phyloP scores from a whole-genome alignment of 1,140 invertebrate species.

The Anastrepha ludens region DNA sequence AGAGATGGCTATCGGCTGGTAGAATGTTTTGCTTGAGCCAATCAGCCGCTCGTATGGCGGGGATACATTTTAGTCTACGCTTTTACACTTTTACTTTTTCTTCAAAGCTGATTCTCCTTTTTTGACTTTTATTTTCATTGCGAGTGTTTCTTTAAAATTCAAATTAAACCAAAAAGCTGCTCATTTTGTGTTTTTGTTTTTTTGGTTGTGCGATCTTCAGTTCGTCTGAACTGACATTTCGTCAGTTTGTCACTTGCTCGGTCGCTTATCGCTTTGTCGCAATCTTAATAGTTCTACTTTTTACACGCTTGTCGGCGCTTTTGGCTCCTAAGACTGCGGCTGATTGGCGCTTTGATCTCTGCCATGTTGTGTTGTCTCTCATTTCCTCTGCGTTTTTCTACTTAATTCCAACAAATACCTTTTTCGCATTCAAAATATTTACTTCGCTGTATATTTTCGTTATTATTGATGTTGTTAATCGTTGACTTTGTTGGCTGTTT shows the following conservation, averaged over 20 bases:
- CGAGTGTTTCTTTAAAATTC: neutral
- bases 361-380: neutral
- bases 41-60: neutral
- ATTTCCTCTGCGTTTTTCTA: slow-evolving; percentile 41
- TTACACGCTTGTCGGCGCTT: slow-evolving; percentile 40
- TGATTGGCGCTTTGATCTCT: slow-evolving; percentile 47
- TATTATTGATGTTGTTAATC: slow-evolving; percentile 51
- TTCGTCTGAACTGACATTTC: slow-evolving; percentile 16
- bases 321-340: slow-evolving; percentile 11
- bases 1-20: neutral
- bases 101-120: neutral
- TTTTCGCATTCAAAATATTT: slow-evolving; percentile 8
- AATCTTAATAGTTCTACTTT: slow-evolving; percentile 48
- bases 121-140: slow-evolving; percentile 28
- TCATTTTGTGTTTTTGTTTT: neutral
- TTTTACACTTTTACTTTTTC: slow-evolving; percentile 40
- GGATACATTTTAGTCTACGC: neutral
- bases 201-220: neutral
- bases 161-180: neutral
- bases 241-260: neutral
- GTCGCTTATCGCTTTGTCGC: slow-evolving; percentile 21
- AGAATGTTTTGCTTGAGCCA: neutral
- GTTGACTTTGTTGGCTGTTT: slow-evolving; percentile 36
- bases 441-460: slow-evolving; percentile 32
- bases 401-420: slow-evolving; percentile 4